These are phyloP conservation scores for Fopius arisanus DNA, from an alignment of 1,140 invertebrate genomes.

Conservation along the genomic window DNA sequence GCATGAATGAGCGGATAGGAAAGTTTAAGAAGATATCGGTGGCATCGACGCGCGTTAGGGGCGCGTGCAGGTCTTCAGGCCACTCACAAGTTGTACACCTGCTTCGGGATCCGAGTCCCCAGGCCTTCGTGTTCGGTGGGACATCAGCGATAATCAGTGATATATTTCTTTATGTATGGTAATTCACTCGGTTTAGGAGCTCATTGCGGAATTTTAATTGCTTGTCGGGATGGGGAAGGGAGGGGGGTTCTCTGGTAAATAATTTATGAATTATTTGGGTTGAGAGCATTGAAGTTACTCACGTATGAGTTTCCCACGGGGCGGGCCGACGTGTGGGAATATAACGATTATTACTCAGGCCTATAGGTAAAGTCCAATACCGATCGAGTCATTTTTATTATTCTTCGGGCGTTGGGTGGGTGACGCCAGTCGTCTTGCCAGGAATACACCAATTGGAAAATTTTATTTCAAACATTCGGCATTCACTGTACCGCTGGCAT, in stretches of 20 bases:
- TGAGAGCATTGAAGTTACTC: constrained; percentile 37
- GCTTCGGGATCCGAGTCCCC: constrained; percentile 24
- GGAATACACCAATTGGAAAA: neutral
- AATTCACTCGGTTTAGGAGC: neutral
- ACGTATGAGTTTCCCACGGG: constrained; percentile 65
- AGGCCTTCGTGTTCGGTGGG: neutral
- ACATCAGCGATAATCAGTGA: neutral
- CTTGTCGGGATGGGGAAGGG: neutral
- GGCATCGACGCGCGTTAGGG: constrained; percentile 57
- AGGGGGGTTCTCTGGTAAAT: neutral
- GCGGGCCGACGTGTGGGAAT: constrained; percentile 58
- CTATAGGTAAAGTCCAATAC: constrained; percentile 52
- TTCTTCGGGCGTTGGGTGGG: constrained; percentile 48
- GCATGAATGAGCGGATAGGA: constrained; percentile 60
- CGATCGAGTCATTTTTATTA: constrained; percentile 55
- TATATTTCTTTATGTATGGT: neutral
- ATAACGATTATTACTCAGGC: constrained; percentile 58
- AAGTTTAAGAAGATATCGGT: constrained; percentile 58
- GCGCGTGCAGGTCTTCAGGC: constrained; percentile 50
- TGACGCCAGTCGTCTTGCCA: constrained; percentile 25
- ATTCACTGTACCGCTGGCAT: no score
- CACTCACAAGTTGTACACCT: constrained; percentile 26
- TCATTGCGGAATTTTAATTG: neutral
- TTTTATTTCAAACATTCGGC: no score
- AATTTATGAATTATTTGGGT: constrained; percentile 13